Evolutionary conservation across 2,888 invertebrate species (phyloP), one percentile per base, ranked within the genome.

Genomic region (Ochropleura plecta): DNA sequence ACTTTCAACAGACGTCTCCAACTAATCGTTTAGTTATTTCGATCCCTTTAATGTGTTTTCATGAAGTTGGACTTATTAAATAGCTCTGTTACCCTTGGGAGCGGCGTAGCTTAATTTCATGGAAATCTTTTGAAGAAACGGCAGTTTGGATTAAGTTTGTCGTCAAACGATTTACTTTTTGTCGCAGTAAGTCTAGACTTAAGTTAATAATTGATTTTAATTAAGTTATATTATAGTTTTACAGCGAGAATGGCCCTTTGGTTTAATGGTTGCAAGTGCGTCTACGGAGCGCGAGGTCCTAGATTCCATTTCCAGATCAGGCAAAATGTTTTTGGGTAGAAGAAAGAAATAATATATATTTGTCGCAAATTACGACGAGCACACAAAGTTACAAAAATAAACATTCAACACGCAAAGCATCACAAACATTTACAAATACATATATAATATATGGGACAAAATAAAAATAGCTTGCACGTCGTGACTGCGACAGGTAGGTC

Each of bases 21-120:
- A 59, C 20, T 62, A 78, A 77, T 71, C 55, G 77, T 71, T 82
- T 53, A 79, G 82, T 80, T 77, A 71, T 68, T 77, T 68, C n/a
- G 67, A 71, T 68, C 51, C 20, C 42, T 67, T 62, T 68, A 78
- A 77, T 65, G 82, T 82, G 65, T 69, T 82, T 82, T 68, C 60
- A 55, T 60, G n/a, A 68, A 79, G 72, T 77, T 76, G 62, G 12
- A 6, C 2, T n/a, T 65, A 74, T 62, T 69, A 51, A 81, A 81
- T 67, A 76, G 60, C 66, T 81, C 12, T 18, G 14, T 16, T 55
- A 59, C 49, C 80, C 82, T 71, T 78, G 49, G 12, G 16, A 64
- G 55, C 16, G 16, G 16, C 46, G 49, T 42, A 12, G 18, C 46
- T 51, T 49, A 55, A 70, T 79, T 77, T 70, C 7, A 40, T 55